These are phyloP conservation scores for Eremophila alpestris DNA, from an alignment of 2,797 vertebrate species.

Conservation along the genomic window DNA sequence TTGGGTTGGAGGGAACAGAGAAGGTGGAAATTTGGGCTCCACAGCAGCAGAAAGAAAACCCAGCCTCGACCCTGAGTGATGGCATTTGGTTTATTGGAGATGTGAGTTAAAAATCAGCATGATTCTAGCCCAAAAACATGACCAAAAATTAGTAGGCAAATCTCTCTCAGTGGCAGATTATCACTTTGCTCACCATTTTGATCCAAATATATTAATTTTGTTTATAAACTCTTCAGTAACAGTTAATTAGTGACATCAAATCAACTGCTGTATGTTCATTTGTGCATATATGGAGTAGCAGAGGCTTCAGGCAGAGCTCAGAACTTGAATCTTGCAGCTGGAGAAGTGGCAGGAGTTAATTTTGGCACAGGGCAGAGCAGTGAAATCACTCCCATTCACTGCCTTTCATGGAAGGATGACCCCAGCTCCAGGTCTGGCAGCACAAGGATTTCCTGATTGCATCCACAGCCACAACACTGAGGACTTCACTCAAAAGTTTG, in stretches of 20 bases:
- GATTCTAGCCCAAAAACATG: neutral
- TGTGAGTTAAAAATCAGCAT: conserved; percentile 9
- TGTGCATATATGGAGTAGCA: neutral
- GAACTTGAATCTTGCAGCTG: neutral
- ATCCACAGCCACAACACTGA: neutral
- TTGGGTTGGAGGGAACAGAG: fast-evolving
- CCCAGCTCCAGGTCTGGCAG: neutral
- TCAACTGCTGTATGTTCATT: neutral
- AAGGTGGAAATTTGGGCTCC: neutral
- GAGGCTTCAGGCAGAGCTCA: neutral
- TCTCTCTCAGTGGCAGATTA: neutral
- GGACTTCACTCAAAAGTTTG: neutral
- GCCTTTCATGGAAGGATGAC: neutral
- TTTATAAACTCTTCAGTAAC: neutral
- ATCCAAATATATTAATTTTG: conserved; percentile 61
- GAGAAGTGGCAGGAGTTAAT: neutral
- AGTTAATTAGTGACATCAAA: conserved; percentile 5
- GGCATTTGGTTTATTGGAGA: conserved; percentile 57
- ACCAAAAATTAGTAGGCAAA: neutral
- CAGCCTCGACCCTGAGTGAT: neutral
- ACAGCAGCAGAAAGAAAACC: conserved; percentile 9
- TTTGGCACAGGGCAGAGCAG: neutral
- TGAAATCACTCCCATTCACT: neutral
- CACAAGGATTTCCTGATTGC: neutral
- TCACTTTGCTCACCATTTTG: neutral